Conservation (phyloP, 2,888 invertebrate species). For the Rotaria sp. region DNA sequence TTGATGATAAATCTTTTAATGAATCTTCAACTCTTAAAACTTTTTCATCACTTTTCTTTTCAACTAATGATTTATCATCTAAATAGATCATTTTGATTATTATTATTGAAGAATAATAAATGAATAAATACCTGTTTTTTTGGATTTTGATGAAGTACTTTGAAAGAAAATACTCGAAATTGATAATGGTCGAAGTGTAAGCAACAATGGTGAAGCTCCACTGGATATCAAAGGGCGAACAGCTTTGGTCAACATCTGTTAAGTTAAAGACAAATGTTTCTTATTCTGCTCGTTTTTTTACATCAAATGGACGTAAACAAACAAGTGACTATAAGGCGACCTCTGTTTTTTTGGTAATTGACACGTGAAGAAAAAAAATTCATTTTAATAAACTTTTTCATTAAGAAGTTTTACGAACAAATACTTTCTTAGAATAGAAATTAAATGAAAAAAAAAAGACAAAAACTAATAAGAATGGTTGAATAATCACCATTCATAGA, state of each 20-base stretch:
- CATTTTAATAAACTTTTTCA: neutral
- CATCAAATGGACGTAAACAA: neutral
- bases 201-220: neutral
- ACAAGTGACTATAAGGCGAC: neutral
- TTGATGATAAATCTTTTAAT: neutral
- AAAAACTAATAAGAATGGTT: neutral
- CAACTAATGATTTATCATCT: constrained; percentile 8
- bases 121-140: neutral
- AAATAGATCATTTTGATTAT: neutral
- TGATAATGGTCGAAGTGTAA: neutral
- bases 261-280: neutral
- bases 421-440: neutral
- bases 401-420: neutral
- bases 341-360: neutral
- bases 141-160: neutral
- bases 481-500: neutral
- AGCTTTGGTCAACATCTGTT: neutral
- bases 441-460: neutral
- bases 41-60: neutral
- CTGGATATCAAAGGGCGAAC: neutral
- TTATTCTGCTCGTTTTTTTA: neutral
- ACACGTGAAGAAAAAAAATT: neutral
- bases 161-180: neutral
- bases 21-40: neutral
- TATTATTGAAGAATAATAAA: neutral